Evolutionary conservation across 2,888 invertebrate genomes (phyloP).

Genomic region (Cordilura impudica): DNA sequence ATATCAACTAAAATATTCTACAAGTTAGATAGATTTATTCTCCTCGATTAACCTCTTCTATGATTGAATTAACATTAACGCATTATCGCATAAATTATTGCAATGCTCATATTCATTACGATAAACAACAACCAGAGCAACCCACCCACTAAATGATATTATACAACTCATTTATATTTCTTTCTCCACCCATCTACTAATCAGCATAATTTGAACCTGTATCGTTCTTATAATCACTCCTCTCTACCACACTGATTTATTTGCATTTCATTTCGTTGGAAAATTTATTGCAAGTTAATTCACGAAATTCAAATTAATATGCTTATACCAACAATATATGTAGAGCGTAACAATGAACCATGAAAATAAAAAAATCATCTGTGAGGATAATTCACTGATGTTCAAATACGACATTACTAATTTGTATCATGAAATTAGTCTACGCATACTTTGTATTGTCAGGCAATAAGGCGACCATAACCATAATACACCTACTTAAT

Average conservation of each 20-base stretch:
- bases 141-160: slow-evolving; percentile 4
- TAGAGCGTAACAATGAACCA: slow-evolving; percentile 2
- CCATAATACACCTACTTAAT: slow-evolving; percentile 17
- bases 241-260: slow-evolving; percentile 53
- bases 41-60: too few species aligned
- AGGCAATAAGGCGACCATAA: slow-evolving; percentile 13
- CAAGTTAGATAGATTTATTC: too few species aligned
- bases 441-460: slow-evolving; percentile 14
- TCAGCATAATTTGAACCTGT: slow-evolving; percentile 48
- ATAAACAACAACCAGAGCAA: too few species aligned
- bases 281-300: slow-evolving; percentile 46
- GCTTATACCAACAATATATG: too few species aligned
- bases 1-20: too few species aligned
- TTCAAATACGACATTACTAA: slow-evolving; percentile 10
- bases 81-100: background rate
- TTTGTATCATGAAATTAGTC: slow-evolving; percentile 37
- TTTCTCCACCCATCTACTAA: slow-evolving; percentile 34
- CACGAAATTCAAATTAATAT: slow-evolving; percentile 41
- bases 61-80: too few species aligned
- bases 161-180: slow-evolving; percentile 8
- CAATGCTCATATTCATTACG: background rate
- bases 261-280: slow-evolving; percentile 41
- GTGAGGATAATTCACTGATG: slow-evolving; percentile 6
- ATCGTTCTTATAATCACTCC: slow-evolving; percentile 48
- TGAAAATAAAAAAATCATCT: background rate